Conservation (phyloP, 1,140 invertebrate genomes). For the Dreissena polymorpha region DNA sequence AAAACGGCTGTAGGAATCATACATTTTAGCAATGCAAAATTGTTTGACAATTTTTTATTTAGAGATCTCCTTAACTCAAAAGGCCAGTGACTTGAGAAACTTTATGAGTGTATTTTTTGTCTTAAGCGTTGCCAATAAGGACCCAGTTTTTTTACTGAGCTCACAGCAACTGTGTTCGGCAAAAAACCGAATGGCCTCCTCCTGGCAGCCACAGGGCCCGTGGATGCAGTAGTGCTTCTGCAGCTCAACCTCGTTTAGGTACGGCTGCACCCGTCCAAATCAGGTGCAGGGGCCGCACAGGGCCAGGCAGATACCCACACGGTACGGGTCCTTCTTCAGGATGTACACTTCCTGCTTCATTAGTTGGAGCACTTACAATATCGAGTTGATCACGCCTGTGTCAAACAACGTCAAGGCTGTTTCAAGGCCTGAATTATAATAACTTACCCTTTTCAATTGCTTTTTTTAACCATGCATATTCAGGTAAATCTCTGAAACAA, state of each 20-base stretch:
- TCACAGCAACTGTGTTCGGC: conserved; percentile 14
- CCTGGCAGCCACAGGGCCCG: conserved; percentile 73
- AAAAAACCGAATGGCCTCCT: conserved; percentile 70
- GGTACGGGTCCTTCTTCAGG: conserved; percentile 73
- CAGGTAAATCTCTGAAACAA: too few relatives aligned
- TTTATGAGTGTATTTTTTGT: too few relatives aligned
- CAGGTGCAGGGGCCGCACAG: conserved; percentile 67
- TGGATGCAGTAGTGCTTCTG: conserved; percentile 77
- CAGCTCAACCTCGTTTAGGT: conserved; percentile 70
- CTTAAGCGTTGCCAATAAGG: too few relatives aligned
- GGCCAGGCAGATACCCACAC: conserved; percentile 71
- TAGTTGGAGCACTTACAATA: conserved; percentile 63
- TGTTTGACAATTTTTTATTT: too few relatives aligned
- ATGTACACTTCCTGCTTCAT: conserved; percentile 69
- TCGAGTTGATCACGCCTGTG: conserved; percentile 60
- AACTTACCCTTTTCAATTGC: not conserved
- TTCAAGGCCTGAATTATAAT: conserved; percentile 57
- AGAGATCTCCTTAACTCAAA: too few relatives aligned
- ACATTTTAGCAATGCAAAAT: too few relatives aligned
- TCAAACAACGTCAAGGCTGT: conserved; percentile 67
- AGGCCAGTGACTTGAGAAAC: too few relatives aligned
- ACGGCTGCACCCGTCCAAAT: conserved; percentile 75
- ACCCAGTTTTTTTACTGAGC: too few relatives aligned
- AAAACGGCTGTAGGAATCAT: too few relatives aligned
- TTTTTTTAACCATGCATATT: too few relatives aligned